These are phyloP conservation scores for Prunella himalayana DNA, from an alignment of 2,113 vertebrate species.

Conservation along the genomic window DNA sequence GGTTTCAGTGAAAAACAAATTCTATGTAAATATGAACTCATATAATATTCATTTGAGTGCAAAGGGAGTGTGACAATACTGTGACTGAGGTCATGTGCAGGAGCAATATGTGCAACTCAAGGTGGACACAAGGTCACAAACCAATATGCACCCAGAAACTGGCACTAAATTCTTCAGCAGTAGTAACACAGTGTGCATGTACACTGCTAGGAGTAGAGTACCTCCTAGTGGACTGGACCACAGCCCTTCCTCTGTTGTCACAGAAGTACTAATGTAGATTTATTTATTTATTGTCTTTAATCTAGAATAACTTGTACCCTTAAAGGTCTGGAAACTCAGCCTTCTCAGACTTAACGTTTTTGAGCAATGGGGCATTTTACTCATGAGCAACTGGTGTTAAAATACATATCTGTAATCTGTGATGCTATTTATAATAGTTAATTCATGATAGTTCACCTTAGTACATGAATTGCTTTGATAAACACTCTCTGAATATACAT, in stretches of 20 bases:
- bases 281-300: neutral
- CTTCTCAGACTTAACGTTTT: neutral
- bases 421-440: neutral
- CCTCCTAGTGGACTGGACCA: rapidly evolving
- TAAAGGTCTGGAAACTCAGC: neutral
- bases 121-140: neutral
- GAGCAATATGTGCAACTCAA: neutral
- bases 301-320: neutral
- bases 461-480: neutral
- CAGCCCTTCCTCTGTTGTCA: neutral
- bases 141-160: rapidly evolving
- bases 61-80: neutral
- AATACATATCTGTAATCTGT: neutral
- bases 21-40: neutral
- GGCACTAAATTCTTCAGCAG: neutral
- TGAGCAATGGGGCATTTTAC: neutral
- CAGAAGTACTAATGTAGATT: neutral
- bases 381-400: neutral
- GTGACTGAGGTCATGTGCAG: neutral
- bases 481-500: neutral
- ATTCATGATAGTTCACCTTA: neutral
- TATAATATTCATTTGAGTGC: neutral
- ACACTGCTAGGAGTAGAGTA: neutral
- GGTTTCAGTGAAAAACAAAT: neutral
- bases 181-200: neutral